phyloP scores from a whole-genome alignment of 2,888 invertebrate genomes.

The Nomada ferruginata region DNA sequence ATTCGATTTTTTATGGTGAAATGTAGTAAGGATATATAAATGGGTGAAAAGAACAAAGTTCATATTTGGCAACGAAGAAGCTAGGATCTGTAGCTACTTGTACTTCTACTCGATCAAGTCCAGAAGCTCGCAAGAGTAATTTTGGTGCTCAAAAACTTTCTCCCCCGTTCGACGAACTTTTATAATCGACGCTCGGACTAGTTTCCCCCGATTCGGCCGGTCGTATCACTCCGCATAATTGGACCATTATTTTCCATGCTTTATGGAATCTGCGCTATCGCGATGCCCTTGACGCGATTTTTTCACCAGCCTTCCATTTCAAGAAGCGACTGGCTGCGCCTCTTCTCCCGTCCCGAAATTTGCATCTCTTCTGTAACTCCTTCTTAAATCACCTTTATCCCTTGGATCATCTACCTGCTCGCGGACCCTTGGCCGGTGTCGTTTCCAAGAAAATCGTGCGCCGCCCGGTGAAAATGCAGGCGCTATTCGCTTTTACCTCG shows the following conservation, averaged over 20 bases:
- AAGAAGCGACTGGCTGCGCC: background rate
- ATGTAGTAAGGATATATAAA: no score
- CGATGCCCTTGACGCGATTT: slow-evolving; percentile 21
- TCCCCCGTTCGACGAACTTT: background rate
- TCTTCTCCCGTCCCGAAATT: slow-evolving; percentile 25
- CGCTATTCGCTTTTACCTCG: slow-evolving; percentile 24
- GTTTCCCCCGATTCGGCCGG: no score
- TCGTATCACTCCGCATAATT: background rate
- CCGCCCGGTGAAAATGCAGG: slow-evolving; percentile 19
- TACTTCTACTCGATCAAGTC: no score
- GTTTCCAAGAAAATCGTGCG: slow-evolving; percentile 39
- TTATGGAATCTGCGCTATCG: background rate
- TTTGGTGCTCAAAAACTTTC: no score
- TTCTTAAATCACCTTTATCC: slow-evolving; percentile 41
- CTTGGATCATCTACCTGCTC: slow-evolving; percentile 10
- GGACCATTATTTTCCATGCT: slow-evolving; percentile 13
- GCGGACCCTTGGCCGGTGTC: slow-evolving; percentile 11
- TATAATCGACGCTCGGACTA: background rate
- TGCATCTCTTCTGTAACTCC: slow-evolving; percentile 32
- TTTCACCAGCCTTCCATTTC: slow-evolving; percentile 22
- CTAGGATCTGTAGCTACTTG: no score
- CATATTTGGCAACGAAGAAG: no score
- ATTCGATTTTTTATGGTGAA: no score
- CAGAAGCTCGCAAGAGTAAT: no score
- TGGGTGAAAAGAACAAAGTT: no score